Conservation (phyloP, 1,140 invertebrate genomes). For the Listronotus oregonensis region DNA sequence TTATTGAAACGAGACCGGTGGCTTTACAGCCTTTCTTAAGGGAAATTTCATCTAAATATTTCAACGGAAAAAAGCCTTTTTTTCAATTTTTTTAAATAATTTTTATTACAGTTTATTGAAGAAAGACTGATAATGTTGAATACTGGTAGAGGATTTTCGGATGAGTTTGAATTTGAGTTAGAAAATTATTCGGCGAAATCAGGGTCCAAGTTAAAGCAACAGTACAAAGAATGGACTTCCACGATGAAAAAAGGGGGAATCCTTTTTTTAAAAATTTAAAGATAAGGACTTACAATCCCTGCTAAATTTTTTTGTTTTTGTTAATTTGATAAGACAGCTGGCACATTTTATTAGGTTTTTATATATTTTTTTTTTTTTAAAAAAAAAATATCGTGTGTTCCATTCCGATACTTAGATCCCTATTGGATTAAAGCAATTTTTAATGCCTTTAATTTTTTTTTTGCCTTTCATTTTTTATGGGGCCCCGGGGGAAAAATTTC, state of each 20-base stretch:
- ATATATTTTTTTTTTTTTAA: too few species aligned
- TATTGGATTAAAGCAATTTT: too few species aligned
- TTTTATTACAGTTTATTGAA: slow-evolving; percentile 79
- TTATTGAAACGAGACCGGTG: slow-evolving; percentile 80
- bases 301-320: slow-evolving; percentile 11
- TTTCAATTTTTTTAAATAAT: not conserved
- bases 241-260: slow-evolving; percentile 62
- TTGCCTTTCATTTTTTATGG: too few species aligned
- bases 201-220: slow-evolving; percentile 74
- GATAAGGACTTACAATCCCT: slow-evolving; percentile 65
- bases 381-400: too few species aligned
- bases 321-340: slow-evolving; percentile 14
- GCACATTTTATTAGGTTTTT: too few species aligned
- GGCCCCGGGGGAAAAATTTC: too few species aligned
- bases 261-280: slow-evolving; percentile 76
- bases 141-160: slow-evolving; percentile 85
- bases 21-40: slow-evolving; percentile 85
- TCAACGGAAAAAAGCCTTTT: slow-evolving; percentile 86
- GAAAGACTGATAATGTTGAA: slow-evolving; percentile 89
- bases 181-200: slow-evolving; percentile 84
- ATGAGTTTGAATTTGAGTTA: slow-evolving; percentile 92
- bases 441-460: too few species aligned
- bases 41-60: slow-evolving; percentile 93
- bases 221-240: slow-evolving; percentile 74
- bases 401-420: too few species aligned